Percentiles rank a stretch among this genome's conserved stretches.
These are phyloP conservation scores for Tiliacea citrago DNA, from an alignment of 2,888 invertebrate species.

Conservation along the genomic window DNA sequence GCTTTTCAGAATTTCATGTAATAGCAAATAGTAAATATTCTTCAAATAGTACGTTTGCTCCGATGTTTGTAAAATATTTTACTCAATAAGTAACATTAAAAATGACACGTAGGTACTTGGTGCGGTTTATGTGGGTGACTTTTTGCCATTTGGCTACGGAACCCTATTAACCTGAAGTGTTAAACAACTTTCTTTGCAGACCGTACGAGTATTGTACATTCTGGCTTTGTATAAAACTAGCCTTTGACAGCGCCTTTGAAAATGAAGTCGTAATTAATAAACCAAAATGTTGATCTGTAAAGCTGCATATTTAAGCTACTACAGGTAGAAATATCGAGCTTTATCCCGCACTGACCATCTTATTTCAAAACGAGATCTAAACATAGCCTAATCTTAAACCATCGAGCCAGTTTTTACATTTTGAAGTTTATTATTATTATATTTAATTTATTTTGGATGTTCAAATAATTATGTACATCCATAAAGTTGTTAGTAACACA, in stretches of 20 bases:
- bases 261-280: background rate
- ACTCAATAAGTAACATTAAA: background rate
- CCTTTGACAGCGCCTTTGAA: conserved; percentile 5
- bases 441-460: too few species aligned
- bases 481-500: too few species aligned
- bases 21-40: background rate
- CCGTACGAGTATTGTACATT: conserved; percentile 4
- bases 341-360: too few species aligned
- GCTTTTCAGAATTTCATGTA: background rate
- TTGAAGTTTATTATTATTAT: too few species aligned
- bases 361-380: too few species aligned
- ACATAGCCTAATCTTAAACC: too few species aligned
- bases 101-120: background rate
- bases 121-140: too few species aligned
- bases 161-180: background rate
- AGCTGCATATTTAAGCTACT: background rate
- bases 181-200: background rate
- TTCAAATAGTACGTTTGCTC: background rate
- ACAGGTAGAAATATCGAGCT: background rate
- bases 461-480: too few species aligned
- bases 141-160: background rate
- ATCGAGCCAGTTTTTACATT: too few species aligned
- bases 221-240: conserved; percentile 21
- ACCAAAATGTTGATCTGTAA: background rate
- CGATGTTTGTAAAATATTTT: background rate